Evolutionary conservation across 2,797 vertebrate genomes (phyloP).

Genomic region (Lophius americanus): DNA sequence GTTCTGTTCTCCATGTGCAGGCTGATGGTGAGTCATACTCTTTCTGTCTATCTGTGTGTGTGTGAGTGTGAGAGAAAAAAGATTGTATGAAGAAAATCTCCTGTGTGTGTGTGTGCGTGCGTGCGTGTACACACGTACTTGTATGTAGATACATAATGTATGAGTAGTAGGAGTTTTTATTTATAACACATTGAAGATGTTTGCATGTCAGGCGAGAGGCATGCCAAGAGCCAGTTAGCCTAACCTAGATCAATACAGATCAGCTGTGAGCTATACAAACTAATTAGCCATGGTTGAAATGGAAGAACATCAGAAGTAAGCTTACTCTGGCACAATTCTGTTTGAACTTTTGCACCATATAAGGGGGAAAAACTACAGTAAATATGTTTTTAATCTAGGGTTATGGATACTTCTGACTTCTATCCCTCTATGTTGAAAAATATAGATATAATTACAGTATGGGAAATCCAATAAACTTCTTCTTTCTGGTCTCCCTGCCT

Average conservation of each 20-base stretch:
- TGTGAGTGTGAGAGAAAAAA: conserved; percentile 30
- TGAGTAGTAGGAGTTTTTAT: conserved; percentile 70
- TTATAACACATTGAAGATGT: conserved; percentile 66
- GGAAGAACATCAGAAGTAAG: conserved; percentile 38
- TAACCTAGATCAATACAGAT: conserved; percentile 60
- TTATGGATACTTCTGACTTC: conserved; percentile 34
- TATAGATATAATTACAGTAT: conserved; percentile 48
- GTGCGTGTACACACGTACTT: conserved; percentile 20
- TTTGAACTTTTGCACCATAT: conserved; percentile 47
- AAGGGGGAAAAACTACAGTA: neutral
- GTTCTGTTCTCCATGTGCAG: conserved; percentile 96
- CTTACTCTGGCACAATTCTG: conserved; percentile 27
- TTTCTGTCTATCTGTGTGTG: conserved; percentile 32
- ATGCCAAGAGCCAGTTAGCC: conserved; percentile 51
- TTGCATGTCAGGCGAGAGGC: conserved; percentile 56
- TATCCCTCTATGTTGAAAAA: conserved; percentile 38
- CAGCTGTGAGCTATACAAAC: conserved; percentile 53
- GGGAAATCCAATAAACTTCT: conserved; percentile 36
- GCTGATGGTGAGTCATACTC: conserved; percentile 91
- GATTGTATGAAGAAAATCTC: conserved; percentile 38
- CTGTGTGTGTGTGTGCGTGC: conserved; percentile 8
- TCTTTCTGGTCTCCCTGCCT: conserved; percentile 26
- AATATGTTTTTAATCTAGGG: conserved; percentile 30
- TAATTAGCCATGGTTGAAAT: conserved; percentile 54
- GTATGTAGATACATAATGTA: conserved; percentile 61